A percentile compares a stretch with the other conserved stretches of the same genome.
These are phyloP conservation scores for Orestias chungarensis DNA, from an alignment of 2,797 vertebrate species.

Conservation along the genomic window DNA sequence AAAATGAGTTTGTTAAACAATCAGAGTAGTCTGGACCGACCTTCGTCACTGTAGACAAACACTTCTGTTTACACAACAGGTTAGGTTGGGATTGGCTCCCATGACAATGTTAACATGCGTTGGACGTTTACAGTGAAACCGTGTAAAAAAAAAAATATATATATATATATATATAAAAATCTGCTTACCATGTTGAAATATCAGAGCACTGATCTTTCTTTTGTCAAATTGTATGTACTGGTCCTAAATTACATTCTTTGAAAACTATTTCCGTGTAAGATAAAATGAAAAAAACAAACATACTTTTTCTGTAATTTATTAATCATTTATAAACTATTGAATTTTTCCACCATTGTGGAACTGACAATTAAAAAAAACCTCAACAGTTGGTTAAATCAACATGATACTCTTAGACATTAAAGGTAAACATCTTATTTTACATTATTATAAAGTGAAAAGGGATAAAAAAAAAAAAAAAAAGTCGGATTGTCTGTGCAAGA, in stretches of 20 bases:
- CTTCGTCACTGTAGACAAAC: not conserved
- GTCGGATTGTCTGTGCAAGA: slow-evolving; percentile 21
- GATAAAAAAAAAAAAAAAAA: slow-evolving; percentile 15
- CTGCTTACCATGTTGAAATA: slow-evolving; percentile 9
- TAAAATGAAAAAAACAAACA: not conserved
- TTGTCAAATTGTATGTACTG: not conserved
- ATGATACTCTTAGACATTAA: slow-evolving; percentile 1
- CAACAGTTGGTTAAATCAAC: not conserved
- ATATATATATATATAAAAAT: not conserved
- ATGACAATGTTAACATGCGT: slow-evolving; percentile 13
- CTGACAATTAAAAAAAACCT: slow-evolving; percentile 14
- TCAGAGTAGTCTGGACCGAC: slow-evolving; percentile 1
- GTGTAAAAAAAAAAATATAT: no score
- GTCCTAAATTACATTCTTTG: not conserved
- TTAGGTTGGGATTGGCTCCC: slow-evolving; percentile 19
- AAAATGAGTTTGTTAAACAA: not conserved
- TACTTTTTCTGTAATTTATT: slow-evolving; percentile 4
- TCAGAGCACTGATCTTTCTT: not conserved
- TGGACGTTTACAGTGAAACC: slow-evolving; percentile 49
- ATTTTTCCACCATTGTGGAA: not conserved
- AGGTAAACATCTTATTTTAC: slow-evolving; percentile 16
- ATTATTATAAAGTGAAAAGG: slow-evolving; percentile 1
- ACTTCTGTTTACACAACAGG: slow-evolving; percentile 57
- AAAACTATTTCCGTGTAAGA: not conserved
- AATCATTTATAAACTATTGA: slow-evolving; percentile 12